phyloP scores from a whole-genome alignment of 2,113 vertebrate genomes.

The Tyto alba region DNA sequence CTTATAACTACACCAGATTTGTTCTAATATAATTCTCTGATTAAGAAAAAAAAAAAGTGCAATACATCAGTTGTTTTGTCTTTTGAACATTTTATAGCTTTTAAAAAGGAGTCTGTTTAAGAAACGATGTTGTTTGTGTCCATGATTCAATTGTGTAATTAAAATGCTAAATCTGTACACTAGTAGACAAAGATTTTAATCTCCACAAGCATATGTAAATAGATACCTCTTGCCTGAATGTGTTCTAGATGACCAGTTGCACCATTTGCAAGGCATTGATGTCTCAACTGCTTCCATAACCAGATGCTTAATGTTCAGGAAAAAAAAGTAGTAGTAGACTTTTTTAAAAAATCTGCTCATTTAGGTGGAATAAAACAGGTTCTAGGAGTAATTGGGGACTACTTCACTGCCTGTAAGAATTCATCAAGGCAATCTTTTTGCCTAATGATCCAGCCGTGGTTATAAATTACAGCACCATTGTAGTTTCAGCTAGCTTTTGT shows the following conservation, averaged over 20 bases:
- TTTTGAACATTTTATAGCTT: not conserved
- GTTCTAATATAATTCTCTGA: not conserved
- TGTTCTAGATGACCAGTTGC: slow-evolving; percentile 14
- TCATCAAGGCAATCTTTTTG: slow-evolving; percentile 50
- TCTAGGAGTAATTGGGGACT: slow-evolving; percentile 41
- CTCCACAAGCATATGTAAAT: not conserved
- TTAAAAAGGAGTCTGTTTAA: not conserved
- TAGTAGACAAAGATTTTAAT: not conserved
- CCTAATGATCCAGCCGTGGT: slow-evolving; percentile 25
- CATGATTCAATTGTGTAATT: not conserved
- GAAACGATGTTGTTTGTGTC: not conserved
- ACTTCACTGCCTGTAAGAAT: slow-evolving; percentile 42
- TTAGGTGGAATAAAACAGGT: slow-evolving; percentile 42
- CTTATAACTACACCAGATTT: not conserved
- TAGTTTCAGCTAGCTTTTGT: not conserved
- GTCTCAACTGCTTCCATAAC: slow-evolving; percentile 4
- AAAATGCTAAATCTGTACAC: not conserved
- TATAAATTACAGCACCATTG: slow-evolving; percentile 22
- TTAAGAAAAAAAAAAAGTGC: not conserved
- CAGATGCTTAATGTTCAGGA: slow-evolving; percentile 52
- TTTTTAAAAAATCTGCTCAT: not conserved
- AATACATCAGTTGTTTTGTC: not conserved
- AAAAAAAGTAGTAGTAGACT: not conserved
- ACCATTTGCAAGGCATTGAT: not conserved
- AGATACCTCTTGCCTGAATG: not conserved